A percentile compares a stretch with the other conserved stretches of the same genome.
These are phyloP conservation scores for Xiphophorus couchianus DNA, from an alignment of 2,113 vertebrate species.

Conservation along the genomic window DNA sequence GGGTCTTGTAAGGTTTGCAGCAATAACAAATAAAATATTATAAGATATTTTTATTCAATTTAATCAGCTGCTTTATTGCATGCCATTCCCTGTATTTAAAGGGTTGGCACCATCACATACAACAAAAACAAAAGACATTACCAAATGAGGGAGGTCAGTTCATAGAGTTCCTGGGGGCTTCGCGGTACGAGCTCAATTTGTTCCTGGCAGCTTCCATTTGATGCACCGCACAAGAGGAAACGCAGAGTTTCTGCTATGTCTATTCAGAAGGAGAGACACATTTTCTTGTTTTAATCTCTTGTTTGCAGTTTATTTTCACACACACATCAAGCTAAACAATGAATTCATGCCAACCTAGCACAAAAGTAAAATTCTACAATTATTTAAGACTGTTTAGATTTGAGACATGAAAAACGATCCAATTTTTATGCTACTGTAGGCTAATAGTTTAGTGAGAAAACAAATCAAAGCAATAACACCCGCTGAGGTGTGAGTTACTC, in stretches of 20 bases:
- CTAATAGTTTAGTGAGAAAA: too few species aligned
- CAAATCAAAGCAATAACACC: not conserved
- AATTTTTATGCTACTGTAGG: too few species aligned
- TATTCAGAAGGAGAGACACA: constrained; percentile 55
- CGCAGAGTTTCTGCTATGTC: constrained; percentile 99
- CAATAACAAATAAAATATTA: not conserved
- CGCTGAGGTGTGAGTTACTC: constrained; percentile 67
- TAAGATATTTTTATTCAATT: too few species aligned
- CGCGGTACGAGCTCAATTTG: constrained; percentile 97
- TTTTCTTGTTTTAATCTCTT: not conserved
- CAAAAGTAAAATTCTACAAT: not conserved
- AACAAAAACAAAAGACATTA: constrained; percentile 62
- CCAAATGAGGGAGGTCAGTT: constrained; percentile 98
- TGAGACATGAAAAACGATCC: too few species aligned
- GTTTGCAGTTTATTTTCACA: too few species aligned
- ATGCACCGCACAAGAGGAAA: constrained; percentile 95
- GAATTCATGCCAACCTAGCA: not conserved
- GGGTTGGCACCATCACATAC: not conserved
- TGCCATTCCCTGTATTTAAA: not conserved
- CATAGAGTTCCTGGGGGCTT: constrained; percentile 97
- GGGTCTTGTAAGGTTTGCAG: not conserved
- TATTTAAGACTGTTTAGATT: too few species aligned
- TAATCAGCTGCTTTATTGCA: not conserved
- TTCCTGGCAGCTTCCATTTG: constrained; percentile 97
- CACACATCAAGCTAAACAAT: not conserved